Conservation (phyloP, 2,888 invertebrate species). For the Byasa hedistus region DNA sequence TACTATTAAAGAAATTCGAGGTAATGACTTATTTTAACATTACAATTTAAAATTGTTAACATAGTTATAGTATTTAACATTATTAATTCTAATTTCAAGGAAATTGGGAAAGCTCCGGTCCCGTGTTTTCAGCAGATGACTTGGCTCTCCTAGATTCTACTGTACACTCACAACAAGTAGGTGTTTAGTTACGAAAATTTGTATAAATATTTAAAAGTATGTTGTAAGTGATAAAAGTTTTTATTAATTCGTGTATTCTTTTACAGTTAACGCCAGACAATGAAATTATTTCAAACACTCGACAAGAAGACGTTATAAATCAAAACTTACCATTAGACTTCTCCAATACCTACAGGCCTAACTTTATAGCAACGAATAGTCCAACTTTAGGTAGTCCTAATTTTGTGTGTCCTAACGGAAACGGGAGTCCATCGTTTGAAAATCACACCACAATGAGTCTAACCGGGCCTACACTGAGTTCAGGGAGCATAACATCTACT, state of each 20-base stretch:
- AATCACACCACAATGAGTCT: conserved; percentile 64
- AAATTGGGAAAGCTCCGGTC: conserved; percentile 71
- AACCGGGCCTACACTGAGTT: conserved; percentile 67
- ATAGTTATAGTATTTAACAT: not conserved
- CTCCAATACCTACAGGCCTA: conserved; percentile 66
- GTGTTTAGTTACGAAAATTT: not conserved
- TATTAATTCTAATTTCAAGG: conserved; percentile 41
- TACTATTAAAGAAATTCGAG: conserved; percentile 71
- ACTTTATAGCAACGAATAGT: conserved; percentile 65
- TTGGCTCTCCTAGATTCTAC: conserved; percentile 69
- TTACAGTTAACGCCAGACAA: conserved; percentile 61
- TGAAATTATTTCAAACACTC: conserved; percentile 53
- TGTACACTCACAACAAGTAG: conserved; percentile 62
- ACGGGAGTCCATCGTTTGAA: conserved; percentile 64
- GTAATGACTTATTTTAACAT: conserved; percentile 41
- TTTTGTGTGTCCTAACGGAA: conserved; percentile 74
- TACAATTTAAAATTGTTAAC: not conserved
- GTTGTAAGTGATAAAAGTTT: not conserved
- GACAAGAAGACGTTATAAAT: conserved; percentile 68
- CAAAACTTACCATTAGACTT: conserved; percentile 62
- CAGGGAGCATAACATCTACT: conserved; percentile 68
- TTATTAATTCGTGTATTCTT: conserved; percentile 21
- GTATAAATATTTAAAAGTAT: not conserved
- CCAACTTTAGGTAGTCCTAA: conserved; percentile 75
- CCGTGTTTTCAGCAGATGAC: conserved; percentile 75